Evolutionary conservation across 2,113 vertebrate species (phyloP), one percentile per base, ranked within the genome.

Genomic region (Tor tambroides): DNA sequence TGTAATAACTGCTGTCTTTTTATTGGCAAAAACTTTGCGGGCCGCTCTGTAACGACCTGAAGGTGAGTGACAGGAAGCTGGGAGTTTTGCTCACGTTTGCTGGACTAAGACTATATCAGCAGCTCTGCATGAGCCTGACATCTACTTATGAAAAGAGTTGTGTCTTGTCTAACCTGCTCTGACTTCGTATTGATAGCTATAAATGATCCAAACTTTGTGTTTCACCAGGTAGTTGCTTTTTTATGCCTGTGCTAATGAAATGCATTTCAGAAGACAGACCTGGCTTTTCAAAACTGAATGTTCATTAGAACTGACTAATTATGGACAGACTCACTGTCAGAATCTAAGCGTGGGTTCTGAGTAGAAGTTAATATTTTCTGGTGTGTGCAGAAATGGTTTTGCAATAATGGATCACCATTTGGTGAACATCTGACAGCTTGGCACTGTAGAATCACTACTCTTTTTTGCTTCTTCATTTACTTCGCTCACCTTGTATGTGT

Each of bases 1-100:
- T 89, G 86, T 92, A 93, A 93, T 92, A 38, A 85, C 91, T 88
- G 85, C 89, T 91, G 92, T 91, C 91, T 84, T 87, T 76, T 83
- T 79, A 69, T 88, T 41, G 30, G n/a, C 43, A 21, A 63, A 38
- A 80, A 86, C 46, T 38, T 23, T 6, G 17, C 87, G 74, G 86
- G 89, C 89, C 87, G 85, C 87, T 88, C 84, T 76, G 46, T 89
- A 88, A 83, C 85, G 88, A 61, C 56, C 56, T 91, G 78, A 83
- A 87, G 91, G 46, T 86, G 89, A 88, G 56, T 30, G 35, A 65
- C 79, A 32, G 77, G 35, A 28, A 67, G 35, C 23, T 80, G 23
- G 26, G 32, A 56, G 85, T 49, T 85, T 59, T 81, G 67, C 15
- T 67, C 85, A 71, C 2, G n/a, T 65, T 78, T 80, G 23, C 30